These are phyloP conservation scores for Hypanus sabinus DNA, from an alignment of 2,113 vertebrate genomes.

Conservation along the genomic window DNA sequence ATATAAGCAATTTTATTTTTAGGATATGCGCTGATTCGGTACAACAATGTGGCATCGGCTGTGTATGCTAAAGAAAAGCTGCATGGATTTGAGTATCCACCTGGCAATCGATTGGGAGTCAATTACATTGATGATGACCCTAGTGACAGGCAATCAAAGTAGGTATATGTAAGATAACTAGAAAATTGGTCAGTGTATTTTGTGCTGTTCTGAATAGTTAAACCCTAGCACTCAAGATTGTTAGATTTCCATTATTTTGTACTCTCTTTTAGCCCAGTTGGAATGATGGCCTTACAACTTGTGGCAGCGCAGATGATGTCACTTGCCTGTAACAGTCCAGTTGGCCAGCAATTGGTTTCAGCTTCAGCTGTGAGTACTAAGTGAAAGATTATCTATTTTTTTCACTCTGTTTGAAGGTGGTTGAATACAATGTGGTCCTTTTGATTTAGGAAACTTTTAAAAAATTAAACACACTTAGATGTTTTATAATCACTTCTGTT, in stretches of 20 bases:
- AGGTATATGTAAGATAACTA: constrained; percentile 42
- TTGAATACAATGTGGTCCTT: not conserved
- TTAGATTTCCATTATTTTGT: not conserved
- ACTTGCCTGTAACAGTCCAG: constrained; percentile 60
- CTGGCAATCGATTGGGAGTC: constrained; percentile 78
- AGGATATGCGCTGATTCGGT: constrained; percentile 84
- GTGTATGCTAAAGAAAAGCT: constrained; percentile 90
- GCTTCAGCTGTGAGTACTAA: constrained; percentile 59
- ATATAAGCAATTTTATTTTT: constrained; percentile 40
- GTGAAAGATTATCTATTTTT: not conserved
- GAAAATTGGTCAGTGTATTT: not conserved
- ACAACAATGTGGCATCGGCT: constrained; percentile 83
- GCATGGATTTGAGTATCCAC: constrained; percentile 91
- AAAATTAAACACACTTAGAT: not conserved
- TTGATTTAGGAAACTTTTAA: not conserved
- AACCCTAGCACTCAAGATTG: not conserved
- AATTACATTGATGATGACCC: constrained; percentile 75
- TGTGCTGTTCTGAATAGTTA: not conserved
- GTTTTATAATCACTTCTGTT: constrained; percentile 46
- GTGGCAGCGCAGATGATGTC: constrained; percentile 88
- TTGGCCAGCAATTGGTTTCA: constrained; percentile 64
- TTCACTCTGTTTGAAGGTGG: not conserved
- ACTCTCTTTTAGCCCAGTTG: constrained; percentile 66
- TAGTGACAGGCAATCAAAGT: constrained; percentile 74
- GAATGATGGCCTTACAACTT: constrained; percentile 87